Conservation (phyloP, 2,797 vertebrate species). For the Sebastiscus albofasciatus region DNA sequence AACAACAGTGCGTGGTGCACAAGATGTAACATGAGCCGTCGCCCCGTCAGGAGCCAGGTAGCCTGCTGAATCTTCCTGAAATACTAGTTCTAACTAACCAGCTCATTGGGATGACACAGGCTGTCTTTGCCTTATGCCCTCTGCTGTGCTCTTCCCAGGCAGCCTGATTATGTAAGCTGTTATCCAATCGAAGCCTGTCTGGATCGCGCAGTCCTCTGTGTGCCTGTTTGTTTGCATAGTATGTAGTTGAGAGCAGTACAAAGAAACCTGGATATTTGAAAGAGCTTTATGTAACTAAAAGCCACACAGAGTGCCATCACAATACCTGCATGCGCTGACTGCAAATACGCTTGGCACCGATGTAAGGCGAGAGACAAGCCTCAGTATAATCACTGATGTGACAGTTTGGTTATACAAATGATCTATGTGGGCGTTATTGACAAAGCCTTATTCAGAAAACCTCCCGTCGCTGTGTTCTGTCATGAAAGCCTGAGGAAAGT, state of each 20-base stretch:
- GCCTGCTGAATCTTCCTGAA: conserved; percentile 48
- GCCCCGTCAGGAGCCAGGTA: conserved; percentile 26
- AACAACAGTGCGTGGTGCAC: conserved; percentile 5
- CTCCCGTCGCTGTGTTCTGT: conserved; percentile 10
- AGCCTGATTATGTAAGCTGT: conserved; percentile 81
- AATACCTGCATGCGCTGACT: conserved; percentile 38
- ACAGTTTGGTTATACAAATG: conserved; percentile 33
- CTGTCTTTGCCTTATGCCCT: conserved; percentile 72
- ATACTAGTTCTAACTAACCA: conserved; percentile 54
- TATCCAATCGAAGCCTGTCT: conserved; percentile 78
- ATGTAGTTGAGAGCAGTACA: conserved; percentile 69
- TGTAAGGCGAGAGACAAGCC: conserved; percentile 7
- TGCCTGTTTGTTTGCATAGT: conserved; percentile 77
- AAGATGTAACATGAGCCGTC: conserved; percentile 35
- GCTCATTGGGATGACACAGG: conserved; percentile 58
- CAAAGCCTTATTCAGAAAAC: conserved; percentile 37
- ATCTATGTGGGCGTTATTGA: conserved; percentile 39
- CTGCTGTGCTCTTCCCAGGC: conserved; percentile 70
- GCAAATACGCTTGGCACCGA: conserved; percentile 23
- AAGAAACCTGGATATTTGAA: conserved; percentile 68
- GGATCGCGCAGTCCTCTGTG: conserved; percentile 69
- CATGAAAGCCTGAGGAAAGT: conserved; percentile 14
- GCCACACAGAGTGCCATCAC: conserved; percentile 38
- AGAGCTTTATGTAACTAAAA: conserved; percentile 72
- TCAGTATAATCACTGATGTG: conserved; percentile 27